Percentiles rank a stretch among this genome's conserved stretches.
Evolutionary conservation across 2,888 invertebrate genomes (phyloP).

Genomic region (Uropetala carovei): DNA sequence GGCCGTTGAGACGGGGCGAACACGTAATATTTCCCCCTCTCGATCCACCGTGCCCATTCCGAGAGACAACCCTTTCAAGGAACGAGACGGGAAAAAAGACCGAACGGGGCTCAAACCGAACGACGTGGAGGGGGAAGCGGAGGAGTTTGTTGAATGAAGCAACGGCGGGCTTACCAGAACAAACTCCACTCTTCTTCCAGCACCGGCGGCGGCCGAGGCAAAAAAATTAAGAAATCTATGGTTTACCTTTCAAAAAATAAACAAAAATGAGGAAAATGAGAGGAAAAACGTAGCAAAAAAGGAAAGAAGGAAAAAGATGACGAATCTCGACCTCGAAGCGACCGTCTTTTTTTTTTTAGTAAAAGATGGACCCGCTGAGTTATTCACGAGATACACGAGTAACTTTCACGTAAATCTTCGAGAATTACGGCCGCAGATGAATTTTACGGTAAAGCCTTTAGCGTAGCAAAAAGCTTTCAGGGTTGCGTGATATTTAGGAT

Average conservation of each 20-base stretch:
- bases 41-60: background rate
- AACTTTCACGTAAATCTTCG: too few species aligned
- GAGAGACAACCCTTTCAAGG: background rate
- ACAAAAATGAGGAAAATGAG: background rate
- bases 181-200: background rate
- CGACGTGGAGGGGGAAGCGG: too few species aligned
- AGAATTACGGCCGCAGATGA: too few species aligned
- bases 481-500: too few species aligned
- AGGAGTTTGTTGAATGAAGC: too few species aligned
- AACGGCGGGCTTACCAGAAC: background rate
- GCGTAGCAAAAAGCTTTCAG: too few species aligned
- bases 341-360: too few species aligned
- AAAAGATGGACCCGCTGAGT: too few species aligned
- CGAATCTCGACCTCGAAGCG: background rate
- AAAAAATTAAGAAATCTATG: background rate
- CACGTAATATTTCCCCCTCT: background rate
- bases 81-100: background rate
- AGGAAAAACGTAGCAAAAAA: background rate
- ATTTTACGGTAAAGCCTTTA: too few species aligned
- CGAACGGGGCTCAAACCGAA: too few species aligned
- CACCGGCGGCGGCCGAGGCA: background rate
- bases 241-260: background rate
- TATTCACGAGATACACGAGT: too few species aligned
- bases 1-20: too few species aligned
- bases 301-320: background rate